Conservation (phyloP, 2,888 invertebrate species). For the Rhabditoides inermis region DNA sequence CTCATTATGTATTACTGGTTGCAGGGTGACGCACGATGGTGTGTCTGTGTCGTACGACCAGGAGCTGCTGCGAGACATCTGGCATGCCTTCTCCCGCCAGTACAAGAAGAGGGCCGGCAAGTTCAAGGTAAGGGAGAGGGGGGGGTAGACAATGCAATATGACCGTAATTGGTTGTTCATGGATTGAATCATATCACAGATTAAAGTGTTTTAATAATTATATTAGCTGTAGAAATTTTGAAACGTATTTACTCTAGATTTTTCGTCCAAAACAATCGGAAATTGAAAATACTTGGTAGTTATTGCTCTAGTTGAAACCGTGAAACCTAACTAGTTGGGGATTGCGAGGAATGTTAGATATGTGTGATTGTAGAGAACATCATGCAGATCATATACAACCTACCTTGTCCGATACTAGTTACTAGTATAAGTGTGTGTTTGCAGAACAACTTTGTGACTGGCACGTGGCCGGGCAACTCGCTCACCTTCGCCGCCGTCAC, state of each 20-base stretch:
- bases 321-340: too few relatives aligned
- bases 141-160: too few relatives aligned
- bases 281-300: too few relatives aligned
- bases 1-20: neutral
- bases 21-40: slow-evolving; percentile 89
- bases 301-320: too few relatives aligned
- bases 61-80: slow-evolving; percentile 86
- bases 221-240: too few relatives aligned
- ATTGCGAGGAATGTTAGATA: too few relatives aligned
- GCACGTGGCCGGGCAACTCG: slow-evolving; percentile 87
- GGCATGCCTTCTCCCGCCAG: slow-evolving; percentile 85
- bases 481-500: slow-evolving; percentile 78
- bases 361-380: neutral
- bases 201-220: too few relatives aligned
- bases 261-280: too few relatives aligned
- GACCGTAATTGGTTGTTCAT: too few relatives aligned
- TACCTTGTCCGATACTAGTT: too few relatives aligned
- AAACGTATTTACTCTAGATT: too few relatives aligned
- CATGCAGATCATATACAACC: neutral
- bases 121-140: slow-evolving; percentile 77
- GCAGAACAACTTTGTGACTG: slow-evolving; percentile 88
- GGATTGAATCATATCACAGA: too few relatives aligned
- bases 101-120: slow-evolving; percentile 87
- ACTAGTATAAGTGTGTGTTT: slow-evolving; percentile 44
- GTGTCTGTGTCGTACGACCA: slow-evolving; percentile 94